Evolutionary conservation across 2,888 invertebrate genomes (phyloP).

Genomic region (Mycogona germanica): DNA sequence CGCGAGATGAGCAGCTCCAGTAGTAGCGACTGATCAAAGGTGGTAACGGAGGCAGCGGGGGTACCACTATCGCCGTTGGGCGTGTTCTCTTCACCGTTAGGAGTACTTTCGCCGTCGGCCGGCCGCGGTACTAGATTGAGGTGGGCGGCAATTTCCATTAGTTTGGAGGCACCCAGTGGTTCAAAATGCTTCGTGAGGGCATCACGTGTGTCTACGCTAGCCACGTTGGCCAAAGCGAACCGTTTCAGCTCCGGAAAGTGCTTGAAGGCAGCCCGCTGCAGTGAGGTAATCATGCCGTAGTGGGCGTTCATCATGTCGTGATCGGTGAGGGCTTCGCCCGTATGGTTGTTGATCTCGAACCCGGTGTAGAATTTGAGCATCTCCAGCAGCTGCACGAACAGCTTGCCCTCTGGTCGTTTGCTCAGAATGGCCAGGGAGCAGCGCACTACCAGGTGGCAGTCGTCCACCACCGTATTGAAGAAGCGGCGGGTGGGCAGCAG

Average conservation of each 20-base stretch:
- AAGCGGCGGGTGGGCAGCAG: slow-evolving; percentile 89
- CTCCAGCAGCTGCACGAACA: slow-evolving; percentile 83
- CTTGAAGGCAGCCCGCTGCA: slow-evolving; percentile 89
- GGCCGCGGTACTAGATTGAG: slow-evolving; percentile 70
- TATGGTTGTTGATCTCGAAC: slow-evolving; percentile 95
- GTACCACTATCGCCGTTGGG: no score
- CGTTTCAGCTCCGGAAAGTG: slow-evolving; percentile 73
- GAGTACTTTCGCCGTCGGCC: slow-evolving; percentile 48
- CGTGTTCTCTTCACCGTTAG: slow-evolving; percentile 57
- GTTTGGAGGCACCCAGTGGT: slow-evolving; percentile 55
- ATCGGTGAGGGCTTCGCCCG: slow-evolving; percentile 86
- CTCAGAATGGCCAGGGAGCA: slow-evolving; percentile 68
- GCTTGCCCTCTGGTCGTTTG: slow-evolving; percentile 65
- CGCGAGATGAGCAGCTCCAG: slow-evolving; percentile 30
- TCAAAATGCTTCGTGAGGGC: slow-evolving; percentile 74
- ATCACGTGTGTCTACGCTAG: slow-evolving; percentile 83
- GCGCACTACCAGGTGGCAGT: slow-evolving; percentile 82
- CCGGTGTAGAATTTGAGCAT: slow-evolving; percentile 93
- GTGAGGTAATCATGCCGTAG: slow-evolving; percentile 78
- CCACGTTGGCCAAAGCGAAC: slow-evolving; percentile 87
- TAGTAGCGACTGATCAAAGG: neutral
- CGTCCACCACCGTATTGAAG: slow-evolving; percentile 92
- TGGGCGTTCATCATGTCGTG: slow-evolving; percentile 88
- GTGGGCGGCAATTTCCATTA: slow-evolving; percentile 75
- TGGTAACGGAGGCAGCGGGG: neutral